Percentiles rank a stretch among this genome's conserved stretches.
phyloP scores from a whole-genome alignment of 1,140 invertebrate genomes.

The Agrypnia vestita region DNA sequence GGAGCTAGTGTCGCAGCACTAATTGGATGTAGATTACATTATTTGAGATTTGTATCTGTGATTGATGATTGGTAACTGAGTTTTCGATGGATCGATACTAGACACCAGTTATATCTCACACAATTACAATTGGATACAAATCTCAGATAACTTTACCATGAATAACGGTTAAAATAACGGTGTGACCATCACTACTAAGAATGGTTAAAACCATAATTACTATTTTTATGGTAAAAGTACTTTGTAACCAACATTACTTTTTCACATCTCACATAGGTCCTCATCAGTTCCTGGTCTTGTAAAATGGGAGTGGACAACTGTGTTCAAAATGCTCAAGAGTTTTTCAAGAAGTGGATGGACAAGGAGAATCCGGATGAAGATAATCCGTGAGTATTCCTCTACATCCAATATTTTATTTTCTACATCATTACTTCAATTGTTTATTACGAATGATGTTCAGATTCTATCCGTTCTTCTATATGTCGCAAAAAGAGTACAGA shows the following conservation, averaged over 20 bases:
- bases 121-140: no score
- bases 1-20: no score
- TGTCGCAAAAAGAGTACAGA: no score
- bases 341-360: constrained; percentile 76
- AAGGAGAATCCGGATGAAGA: constrained; percentile 72
- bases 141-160: no score
- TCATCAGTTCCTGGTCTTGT: constrained; percentile 77
- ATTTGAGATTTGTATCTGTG: no score
- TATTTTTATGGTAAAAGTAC: neutral
- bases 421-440: no score
- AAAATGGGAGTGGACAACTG: constrained; percentile 76
- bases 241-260: neutral
- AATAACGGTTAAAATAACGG: neutral
- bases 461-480: no score
- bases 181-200: neutral
- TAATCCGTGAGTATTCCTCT: constrained; percentile 71
- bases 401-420: neutral
- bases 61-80: no score
- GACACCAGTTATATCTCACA: no score
- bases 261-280: constrained; percentile 63
- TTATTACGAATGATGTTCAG: no score
- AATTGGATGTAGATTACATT: no score
- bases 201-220: neutral
- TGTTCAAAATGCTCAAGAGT: constrained; percentile 72
- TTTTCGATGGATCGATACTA: no score